These are phyloP conservation scores for Papilio polytes DNA, from an alignment of 1,140 invertebrate species.

Conservation along the genomic window DNA sequence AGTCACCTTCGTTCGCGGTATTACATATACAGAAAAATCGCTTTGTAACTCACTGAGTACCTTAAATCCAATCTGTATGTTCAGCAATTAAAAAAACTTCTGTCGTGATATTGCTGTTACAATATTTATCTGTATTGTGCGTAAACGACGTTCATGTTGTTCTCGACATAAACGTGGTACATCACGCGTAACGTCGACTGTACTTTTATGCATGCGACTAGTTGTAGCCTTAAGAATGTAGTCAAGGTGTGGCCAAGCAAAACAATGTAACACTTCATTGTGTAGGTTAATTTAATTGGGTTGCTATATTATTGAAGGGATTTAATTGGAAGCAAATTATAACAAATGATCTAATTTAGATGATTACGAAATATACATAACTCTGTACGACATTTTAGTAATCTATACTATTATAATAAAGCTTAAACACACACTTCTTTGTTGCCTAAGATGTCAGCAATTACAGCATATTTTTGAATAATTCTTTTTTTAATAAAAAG, in stretches of 20 bases:
- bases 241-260: conserved; percentile 23
- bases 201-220: neutral
- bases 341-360: neutral
- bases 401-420: too few species aligned
- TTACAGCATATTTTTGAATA: too few species aligned
- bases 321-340: neutral
- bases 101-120: too few species aligned
- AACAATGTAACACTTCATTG: neutral
- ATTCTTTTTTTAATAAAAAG: too few species aligned
- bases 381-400: neutral
- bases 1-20: neutral
- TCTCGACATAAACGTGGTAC: neutral
- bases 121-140: too few species aligned
- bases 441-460: too few species aligned
- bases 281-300: conserved; percentile 2
- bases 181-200: neutral
- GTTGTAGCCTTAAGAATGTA: conserved; percentile 24
- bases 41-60: neutral
- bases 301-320: neutral
- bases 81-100: too few species aligned
- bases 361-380: too few species aligned
- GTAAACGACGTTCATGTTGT: too few species aligned
- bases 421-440: too few species aligned
- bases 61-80: too few species aligned
- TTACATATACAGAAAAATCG: neutral